Evolutionary conservation across 2,113 vertebrate species (phyloP), one percentile per base, ranked within the genome.

Genomic region (Aegotheles bennettii): DNA sequence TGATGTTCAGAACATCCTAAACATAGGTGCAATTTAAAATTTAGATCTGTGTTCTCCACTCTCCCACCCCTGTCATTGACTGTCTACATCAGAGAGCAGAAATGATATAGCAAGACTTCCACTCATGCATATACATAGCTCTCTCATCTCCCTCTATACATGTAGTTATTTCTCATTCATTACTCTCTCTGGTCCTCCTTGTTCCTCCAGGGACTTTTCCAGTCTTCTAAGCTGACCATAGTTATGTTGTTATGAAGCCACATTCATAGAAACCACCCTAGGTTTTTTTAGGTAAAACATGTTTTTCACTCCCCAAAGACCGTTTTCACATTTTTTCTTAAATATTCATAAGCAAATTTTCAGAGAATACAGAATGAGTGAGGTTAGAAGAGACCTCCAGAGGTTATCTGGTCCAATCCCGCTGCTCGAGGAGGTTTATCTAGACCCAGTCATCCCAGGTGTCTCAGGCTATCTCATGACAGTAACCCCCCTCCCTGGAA

Each of bases 111-210:
- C 5, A 61, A 40, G 40, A 33, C 7, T 53, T 64, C 29, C 14
- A 38, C 13, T 36, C 2, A 71, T 19, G 8, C 11, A 25, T 24
- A 70, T 10, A 43, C 9, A 0, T 57, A 3, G 1, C 25, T 74
- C 18, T 74, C 1, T 0, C 5, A 14, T 78, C 4, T 14, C 31
- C 7, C 5, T n/a, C 16, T 71, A 0, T 19, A 65, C 26, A 5
- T 13, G 20, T 17, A 84, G 24, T 21, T 68, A 57, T 75, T 82
- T 82, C 56, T 79, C 38, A 71, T 33, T 74, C 10, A n/a, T 60
- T 81, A 35, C 33, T 3, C 17, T 43, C 8, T 65, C 25, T 36
- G 31, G 6, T 26, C 16, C 16, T 65, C 11, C 7, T 74, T 43
- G 24, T 56, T 50, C n/a, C 51, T 68, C n/a, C 47, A 57, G 10